A percentile compares a stretch with the other conserved stretches of the same genome.
Conservation (phyloP, 2,797 vertebrate species). For the Orientallactaga sibirica region DNA sequence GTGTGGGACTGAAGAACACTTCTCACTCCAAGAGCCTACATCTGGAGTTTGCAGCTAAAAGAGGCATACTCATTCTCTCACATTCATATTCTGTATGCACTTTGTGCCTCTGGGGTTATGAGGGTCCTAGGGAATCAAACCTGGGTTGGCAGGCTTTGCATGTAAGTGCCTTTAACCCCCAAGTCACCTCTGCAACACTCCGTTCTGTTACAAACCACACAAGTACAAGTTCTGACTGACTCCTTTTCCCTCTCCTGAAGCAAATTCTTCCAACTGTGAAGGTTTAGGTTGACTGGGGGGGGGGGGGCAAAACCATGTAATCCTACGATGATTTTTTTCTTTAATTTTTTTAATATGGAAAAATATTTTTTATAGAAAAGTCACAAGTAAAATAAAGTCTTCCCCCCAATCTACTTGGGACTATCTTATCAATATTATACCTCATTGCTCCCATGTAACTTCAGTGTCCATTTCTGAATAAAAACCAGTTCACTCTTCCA, state of each 20-base stretch:
- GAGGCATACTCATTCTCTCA: too few relatives aligned
- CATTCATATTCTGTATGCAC: too few relatives aligned
- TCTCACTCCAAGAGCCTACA: background rate
- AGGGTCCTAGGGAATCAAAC: too few relatives aligned
- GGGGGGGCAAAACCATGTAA: background rate
- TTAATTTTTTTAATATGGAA: slow-evolving; percentile 31
- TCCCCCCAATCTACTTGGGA: background rate
- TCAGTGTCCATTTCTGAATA: background rate
- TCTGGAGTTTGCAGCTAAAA: too few relatives aligned
- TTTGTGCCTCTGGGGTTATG: too few relatives aligned
- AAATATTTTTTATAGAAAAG: background rate
- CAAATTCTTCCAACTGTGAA: background rate
- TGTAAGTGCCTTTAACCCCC: too few relatives aligned
- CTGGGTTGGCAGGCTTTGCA: too few relatives aligned
- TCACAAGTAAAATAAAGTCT: background rate
- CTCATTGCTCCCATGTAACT: background rate
- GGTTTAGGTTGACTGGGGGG: background rate
- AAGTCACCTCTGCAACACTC: too few relatives aligned
- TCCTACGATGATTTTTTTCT: background rate
- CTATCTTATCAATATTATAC: background rate
- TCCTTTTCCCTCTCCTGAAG: background rate
- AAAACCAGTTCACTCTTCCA: background rate
- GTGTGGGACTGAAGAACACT: background rate
- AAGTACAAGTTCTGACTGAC: background rate
- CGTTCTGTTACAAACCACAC: too few relatives aligned